phyloP scores from a whole-genome alignment of 2,113 vertebrate genomes.

The Cairina moschata region DNA sequence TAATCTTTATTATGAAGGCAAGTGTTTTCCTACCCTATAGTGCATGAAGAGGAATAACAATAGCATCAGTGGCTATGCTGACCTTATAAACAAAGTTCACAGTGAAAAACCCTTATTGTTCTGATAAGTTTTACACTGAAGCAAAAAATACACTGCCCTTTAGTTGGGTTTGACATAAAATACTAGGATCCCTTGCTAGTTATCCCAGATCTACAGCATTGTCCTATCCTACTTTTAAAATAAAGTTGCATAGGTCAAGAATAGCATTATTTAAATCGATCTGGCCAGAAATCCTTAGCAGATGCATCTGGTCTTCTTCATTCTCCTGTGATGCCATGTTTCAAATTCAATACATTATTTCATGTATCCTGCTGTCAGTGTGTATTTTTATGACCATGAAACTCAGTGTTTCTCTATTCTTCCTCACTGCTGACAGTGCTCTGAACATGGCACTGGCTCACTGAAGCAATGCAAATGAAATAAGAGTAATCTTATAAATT shows the following conservation, averaged over 20 bases:
- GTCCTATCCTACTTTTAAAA: neutral
- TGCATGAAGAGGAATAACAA: neutral
- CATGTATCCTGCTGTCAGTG: neutral
- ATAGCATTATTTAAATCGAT: neutral
- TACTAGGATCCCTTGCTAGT: neutral
- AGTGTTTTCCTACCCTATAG: fast-evolving
- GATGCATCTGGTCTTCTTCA: neutral
- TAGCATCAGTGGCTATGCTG: neutral
- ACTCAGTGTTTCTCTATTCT: neutral
- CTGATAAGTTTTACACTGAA: neutral
- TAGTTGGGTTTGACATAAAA: neutral
- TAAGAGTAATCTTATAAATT: neutral
- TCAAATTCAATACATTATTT: slow-evolving; percentile 2
- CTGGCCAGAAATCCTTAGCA: neutral
- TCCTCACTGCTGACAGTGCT: neutral
- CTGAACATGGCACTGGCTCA: neutral
- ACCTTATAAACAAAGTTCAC: neutral
- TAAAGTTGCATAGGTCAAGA: neutral
- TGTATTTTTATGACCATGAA: neutral
- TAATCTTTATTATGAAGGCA: neutral
- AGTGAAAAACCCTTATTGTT: neutral
- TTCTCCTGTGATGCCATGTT: neutral
- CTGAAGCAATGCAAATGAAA: neutral
- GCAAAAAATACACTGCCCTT: neutral
- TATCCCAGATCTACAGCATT: neutral